Conservation (phyloP, 2,113 vertebrate genomes). For the Elanus axillaris region DNA sequence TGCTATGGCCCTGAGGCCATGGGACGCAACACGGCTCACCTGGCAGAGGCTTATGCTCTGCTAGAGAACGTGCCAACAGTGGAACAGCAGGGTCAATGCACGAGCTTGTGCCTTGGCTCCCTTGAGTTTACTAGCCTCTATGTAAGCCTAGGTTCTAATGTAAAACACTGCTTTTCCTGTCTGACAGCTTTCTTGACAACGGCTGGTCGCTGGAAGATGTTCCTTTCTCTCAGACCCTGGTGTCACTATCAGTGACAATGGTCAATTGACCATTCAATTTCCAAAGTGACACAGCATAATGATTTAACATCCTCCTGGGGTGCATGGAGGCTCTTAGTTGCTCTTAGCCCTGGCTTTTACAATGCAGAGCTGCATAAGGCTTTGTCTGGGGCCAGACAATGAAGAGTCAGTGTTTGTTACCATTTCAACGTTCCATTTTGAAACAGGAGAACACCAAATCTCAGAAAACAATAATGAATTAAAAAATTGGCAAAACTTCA, state of each 20-base stretch:
- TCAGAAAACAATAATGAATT: background rate
- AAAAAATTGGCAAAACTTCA: background rate
- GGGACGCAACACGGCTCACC: background rate
- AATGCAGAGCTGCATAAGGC: background rate
- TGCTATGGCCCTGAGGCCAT: background rate
- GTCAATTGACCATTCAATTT: background rate
- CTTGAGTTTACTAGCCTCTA: background rate
- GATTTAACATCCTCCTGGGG: background rate
- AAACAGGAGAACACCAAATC: background rate
- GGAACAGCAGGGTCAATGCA: background rate
- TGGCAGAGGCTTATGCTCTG: background rate
- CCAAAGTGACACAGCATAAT: background rate
- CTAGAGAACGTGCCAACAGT: background rate
- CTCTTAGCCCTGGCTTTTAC: background rate
- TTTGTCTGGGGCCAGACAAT: background rate
- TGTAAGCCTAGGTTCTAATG: background rate
- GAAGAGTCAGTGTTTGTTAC: background rate
- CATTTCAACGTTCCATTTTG: background rate
- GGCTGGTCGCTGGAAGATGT: background rate
- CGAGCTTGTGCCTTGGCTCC: background rate
- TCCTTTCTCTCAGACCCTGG: background rate
- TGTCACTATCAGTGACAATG: background rate
- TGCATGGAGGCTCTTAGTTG: background rate
- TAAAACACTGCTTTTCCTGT: background rate
- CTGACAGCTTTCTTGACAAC: background rate